A percentile compares a stretch with the other conserved stretches of the same genome.
phyloP scores from a whole-genome alignment of 2,797 vertebrate species.

The Amniataba percoides region DNA sequence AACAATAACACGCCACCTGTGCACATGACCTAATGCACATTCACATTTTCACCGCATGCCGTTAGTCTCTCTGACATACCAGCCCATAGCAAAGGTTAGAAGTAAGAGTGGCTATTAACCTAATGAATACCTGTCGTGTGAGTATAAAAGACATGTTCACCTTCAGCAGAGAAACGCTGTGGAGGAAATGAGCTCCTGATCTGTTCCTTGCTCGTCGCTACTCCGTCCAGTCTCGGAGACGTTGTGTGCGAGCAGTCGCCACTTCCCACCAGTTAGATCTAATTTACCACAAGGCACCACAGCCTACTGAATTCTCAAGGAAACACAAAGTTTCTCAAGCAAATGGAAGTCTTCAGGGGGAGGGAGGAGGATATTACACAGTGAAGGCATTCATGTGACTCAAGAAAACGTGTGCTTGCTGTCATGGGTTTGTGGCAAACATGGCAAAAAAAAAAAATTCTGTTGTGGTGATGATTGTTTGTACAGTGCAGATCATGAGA shows the following conservation, averaged over 20 bases:
- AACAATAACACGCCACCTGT: not conserved
- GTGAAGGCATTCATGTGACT: constrained; percentile 75
- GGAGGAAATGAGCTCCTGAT: constrained; percentile 38
- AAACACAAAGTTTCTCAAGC: constrained; percentile 49
- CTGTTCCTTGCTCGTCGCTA: constrained; percentile 42
- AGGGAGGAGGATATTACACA: constrained; percentile 68
- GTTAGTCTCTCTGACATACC: constrained; percentile 65
- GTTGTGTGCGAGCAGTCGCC: constrained; percentile 37
- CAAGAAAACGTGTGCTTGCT: constrained; percentile 21
- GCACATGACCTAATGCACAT: constrained; percentile 11
- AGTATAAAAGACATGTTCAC: constrained; percentile 86
- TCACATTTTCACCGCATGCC: constrained; percentile 51
- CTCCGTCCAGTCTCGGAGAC: constrained; percentile 39
- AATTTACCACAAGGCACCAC: constrained; percentile 72
- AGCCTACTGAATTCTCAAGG: constrained; percentile 48
- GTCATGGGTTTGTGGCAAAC: constrained; percentile 69
- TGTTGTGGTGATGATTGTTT: not conserved
- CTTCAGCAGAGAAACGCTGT: constrained; percentile 72
- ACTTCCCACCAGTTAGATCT: constrained; percentile 76
- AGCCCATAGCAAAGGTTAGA: constrained; percentile 63
- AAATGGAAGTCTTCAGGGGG: constrained; percentile 17
- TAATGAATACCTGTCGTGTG: constrained; percentile 79
- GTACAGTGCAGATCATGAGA: not conserved
- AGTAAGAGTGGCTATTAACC: constrained; percentile 67
- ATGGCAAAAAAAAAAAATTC: no score